phyloP scores from a whole-genome alignment of 1,140 invertebrate genomes.

The Drosophila bocki region DNA sequence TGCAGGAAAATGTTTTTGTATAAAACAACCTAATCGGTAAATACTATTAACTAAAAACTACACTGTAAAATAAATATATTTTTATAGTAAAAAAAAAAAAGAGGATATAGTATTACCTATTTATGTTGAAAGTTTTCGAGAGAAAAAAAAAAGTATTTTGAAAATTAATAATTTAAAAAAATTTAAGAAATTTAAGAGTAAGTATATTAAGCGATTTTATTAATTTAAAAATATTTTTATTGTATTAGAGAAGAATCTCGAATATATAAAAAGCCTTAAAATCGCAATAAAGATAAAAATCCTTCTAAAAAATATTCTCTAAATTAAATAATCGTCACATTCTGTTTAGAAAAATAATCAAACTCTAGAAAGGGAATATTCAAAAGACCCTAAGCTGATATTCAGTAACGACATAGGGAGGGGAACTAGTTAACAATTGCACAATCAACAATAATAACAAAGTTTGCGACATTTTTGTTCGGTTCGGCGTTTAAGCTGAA shows the following conservation, averaged over 20 bases:
- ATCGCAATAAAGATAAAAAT: neutral
- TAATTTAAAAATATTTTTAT: too few species aligned
- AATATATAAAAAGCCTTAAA: too few species aligned
- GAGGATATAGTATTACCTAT: neutral
- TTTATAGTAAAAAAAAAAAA: neutral
- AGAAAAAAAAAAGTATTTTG: too few species aligned
- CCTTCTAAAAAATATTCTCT: neutral
- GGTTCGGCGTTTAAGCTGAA: slow-evolving; percentile 50
- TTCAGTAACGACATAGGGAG: slow-evolving; percentile 24
- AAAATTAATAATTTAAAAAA: too few species aligned
- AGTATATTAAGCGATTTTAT: too few species aligned
- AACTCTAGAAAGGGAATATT: slow-evolving; percentile 4
- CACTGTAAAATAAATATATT: neutral
- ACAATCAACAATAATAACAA: slow-evolving; percentile 53
- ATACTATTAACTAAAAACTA: neutral
- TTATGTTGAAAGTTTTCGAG: too few species aligned
- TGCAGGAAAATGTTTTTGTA: too few species aligned
- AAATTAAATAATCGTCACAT: neutral
- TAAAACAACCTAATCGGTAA: neutral
- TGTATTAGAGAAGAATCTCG: too few species aligned
- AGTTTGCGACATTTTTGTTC: slow-evolving; percentile 69
- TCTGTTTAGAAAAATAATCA: neutral
- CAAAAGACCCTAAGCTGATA: neutral
- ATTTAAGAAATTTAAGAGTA: too few species aligned
- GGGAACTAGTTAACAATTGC: slow-evolving; percentile 67